Base-by-base conservation (phyloP, 1,140 invertebrate species). In the Aphidius gifuensis region DNA sequence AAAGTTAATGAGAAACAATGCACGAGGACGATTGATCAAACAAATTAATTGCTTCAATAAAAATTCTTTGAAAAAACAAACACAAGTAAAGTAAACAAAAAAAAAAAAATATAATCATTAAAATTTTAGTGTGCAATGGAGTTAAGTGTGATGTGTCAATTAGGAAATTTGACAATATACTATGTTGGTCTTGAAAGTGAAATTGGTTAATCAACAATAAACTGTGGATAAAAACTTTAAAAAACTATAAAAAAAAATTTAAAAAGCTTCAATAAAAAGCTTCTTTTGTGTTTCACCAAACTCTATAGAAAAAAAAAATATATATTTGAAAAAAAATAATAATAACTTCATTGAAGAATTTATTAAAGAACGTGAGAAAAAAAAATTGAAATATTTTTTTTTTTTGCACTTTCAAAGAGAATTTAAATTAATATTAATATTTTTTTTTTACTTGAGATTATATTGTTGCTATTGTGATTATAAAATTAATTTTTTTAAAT, bases 151-250 rank as follows among this genome's bases (percentile, higher is more conserved):
- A 48, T 39, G 46, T 50, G 60, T 57, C 56, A 39, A 32, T 32
- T 32, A 56, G 57, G 50, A 55, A 65, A 55, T 59, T 62, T 73
- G 66, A 71, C 67, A 62, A 72, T 74, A 61, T 68, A 69, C 68
- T 73, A 75, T 68, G 72, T 73, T 66, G 73, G 73, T 70, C 71
- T 72, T 64, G 71, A 74, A 66, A 77, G 72, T 71, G 74, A 78
- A 72, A 74, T 74, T 68, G 71, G 68, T 49, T 71, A 65, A 69
- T 48, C 60, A 38, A 59, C 45, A 9, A n/a, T 45, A 21, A 11
- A 40, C 21, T 43, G 11, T 43, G 21, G 9, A 16, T 16, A 16
- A 16, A 16, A 16, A 16, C 1, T 32, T 23, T 11, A 21, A 57
- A 46, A 57, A 40, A 32, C 5, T 21, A 11, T 9, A 40, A 16